A percentile compares a stretch with the other conserved stretches of the same genome.
These are phyloP conservation scores for Lepidurus packardi DNA, from an alignment of 1,140 invertebrate genomes.

Conservation along the genomic window DNA sequence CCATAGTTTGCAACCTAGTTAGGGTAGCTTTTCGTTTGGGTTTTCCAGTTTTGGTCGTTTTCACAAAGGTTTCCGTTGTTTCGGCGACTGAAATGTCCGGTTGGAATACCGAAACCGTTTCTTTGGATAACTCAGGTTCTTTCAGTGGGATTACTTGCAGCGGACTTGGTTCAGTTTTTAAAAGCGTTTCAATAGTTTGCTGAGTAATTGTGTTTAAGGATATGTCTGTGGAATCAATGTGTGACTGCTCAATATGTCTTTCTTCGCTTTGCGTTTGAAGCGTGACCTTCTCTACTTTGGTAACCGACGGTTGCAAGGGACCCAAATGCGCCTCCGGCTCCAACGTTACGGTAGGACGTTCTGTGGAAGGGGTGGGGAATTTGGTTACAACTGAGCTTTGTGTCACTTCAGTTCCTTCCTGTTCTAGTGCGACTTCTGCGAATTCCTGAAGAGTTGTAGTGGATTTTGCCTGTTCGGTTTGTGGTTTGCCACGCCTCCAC, in stretches of 20 bases:
- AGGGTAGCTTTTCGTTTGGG: constrained; percentile 25
- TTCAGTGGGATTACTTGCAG: background rate
- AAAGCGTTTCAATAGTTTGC: constrained; percentile 31
- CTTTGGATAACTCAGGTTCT: background rate
- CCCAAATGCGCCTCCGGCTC: no score
- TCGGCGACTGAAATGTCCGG: background rate
- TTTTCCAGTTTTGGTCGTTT: constrained; percentile 20
- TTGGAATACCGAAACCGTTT: background rate
- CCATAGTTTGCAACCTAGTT: constrained; percentile 32
- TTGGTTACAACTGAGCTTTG: no score
- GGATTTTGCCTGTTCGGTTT: no score
- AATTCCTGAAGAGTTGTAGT: no score
- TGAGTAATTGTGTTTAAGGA: constrained; percentile 26
- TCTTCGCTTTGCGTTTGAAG: no score
- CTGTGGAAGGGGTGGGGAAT: no score
- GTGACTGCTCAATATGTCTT: no score
- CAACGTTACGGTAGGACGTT: no score
- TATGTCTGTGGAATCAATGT: no score
- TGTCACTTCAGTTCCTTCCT: no score
- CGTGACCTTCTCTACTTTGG: background rate
- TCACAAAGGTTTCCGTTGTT: constrained; percentile 24
- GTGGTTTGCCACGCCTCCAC: no score
- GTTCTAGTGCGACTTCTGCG: no score
- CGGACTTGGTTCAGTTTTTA: constrained; percentile 36
- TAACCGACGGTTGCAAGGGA: background rate